phyloP scores from a whole-genome alignment of 92 coral and sea anemone species.

The Porites evermanni region DNA sequence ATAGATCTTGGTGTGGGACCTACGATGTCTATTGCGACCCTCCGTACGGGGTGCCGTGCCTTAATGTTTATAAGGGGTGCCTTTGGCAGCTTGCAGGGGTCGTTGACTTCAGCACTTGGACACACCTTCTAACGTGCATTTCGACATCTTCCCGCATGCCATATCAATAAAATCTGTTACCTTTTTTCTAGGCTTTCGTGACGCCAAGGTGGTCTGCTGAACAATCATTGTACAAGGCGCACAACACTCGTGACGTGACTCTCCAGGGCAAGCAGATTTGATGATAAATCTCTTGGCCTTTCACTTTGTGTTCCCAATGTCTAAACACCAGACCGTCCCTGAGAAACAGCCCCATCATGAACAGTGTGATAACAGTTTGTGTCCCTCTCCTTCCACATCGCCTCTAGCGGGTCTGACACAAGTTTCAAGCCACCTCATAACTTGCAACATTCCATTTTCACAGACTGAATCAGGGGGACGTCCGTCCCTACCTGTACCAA shows the following conservation, averaged over 20 bases:
- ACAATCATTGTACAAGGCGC: conserved; percentile 42
- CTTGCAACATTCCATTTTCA: background rate
- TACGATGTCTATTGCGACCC: conserved; percentile 56
- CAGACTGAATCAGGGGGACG: background rate
- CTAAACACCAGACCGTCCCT: conserved; percentile 51
- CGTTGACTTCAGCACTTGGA: conserved; percentile 54
- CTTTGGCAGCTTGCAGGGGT: conserved; percentile 27
- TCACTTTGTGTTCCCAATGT: conserved; percentile 54
- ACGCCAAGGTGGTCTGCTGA: conserved; percentile 66
- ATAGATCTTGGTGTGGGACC: conserved; percentile 50
- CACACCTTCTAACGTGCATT: conserved; percentile 35
- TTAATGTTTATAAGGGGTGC: conserved; percentile 42
- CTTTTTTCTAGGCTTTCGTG: conserved; percentile 24
- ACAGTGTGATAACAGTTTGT: conserved; percentile 34
- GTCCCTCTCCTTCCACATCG: conserved; percentile 43
- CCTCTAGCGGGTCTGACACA: conserved; percentile 22
- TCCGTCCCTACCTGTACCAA: background rate
- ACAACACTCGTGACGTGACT: conserved; percentile 35
- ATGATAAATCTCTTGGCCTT: conserved; percentile 15
- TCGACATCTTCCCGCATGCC: conserved; percentile 42
- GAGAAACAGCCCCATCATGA: conserved; percentile 40
- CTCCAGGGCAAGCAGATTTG: conserved; percentile 49
- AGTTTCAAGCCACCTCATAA: conserved; percentile 23
- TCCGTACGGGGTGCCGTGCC: conserved; percentile 59
- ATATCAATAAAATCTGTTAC: conserved; percentile 45